These are phyloP conservation scores for Nesogale talazaci DNA, from an alignment of 2,113 vertebrate genomes.

Conservation along the genomic window DNA sequence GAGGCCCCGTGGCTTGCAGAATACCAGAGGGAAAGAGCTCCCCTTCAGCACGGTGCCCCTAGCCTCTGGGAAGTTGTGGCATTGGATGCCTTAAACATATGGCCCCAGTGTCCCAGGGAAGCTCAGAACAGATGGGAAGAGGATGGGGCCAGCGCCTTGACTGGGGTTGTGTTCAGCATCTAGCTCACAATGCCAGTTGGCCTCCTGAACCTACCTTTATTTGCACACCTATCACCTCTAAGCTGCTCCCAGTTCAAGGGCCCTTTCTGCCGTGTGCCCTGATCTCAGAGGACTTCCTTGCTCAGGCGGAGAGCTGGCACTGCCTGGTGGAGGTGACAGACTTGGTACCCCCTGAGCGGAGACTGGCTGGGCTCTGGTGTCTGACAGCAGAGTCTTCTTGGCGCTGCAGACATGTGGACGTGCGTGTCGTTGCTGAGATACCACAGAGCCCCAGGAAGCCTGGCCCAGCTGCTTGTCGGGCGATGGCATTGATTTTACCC, in stretches of 20 bases:
- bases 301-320: not conserved
- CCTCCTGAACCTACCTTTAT: not conserved
- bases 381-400: conserved; percentile 47
- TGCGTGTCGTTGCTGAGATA: conserved; percentile 78
- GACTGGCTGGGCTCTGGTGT: conserved; percentile 2
- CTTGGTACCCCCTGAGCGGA: not conserved
- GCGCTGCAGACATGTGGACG: conserved; percentile 52
- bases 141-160: accelerated
- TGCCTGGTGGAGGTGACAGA: not conserved
- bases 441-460: conserved; percentile 48
- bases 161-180: not conserved
- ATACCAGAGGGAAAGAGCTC: not conserved
- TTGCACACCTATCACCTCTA: not conserved
- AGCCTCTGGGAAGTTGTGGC: not conserved
- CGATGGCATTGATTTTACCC: conserved; percentile 72
- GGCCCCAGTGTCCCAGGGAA: not conserved
- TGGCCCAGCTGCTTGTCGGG: conserved; percentile 47
- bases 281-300: not conserved
- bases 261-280: not conserved
- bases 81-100: not conserved
- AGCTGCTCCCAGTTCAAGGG: not conserved
- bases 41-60: not conserved
- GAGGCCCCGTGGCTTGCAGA: not conserved
- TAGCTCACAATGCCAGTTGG: not conserved
- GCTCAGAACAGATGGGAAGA: not conserved